These are phyloP conservation scores for Petaurus breviceps DNA, from an alignment of 2,113 vertebrate species.

Conservation along the genomic window DNA sequence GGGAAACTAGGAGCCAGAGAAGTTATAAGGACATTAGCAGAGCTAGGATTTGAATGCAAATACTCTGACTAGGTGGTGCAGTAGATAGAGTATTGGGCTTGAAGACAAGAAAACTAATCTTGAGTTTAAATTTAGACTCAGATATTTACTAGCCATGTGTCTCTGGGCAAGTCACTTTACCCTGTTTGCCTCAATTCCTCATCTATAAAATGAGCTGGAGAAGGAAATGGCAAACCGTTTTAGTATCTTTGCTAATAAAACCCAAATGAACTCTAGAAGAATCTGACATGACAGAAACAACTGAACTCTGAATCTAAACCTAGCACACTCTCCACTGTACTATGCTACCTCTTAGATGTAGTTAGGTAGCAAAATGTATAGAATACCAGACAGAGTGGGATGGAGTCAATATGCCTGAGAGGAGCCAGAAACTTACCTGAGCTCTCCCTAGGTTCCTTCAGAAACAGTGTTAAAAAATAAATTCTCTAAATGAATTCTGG, in stretches of 20 bases:
- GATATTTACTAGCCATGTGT: neutral
- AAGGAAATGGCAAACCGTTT: neutral
- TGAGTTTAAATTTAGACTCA: neutral
- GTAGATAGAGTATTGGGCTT: rapidly evolving
- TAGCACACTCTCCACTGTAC: neutral
- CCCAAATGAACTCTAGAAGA: too few relatives aligned
- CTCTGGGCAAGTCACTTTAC: neutral
- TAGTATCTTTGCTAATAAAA: neutral
- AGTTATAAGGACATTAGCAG: too few relatives aligned
- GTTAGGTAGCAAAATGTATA: neutral
- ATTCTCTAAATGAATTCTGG: too few relatives aligned
- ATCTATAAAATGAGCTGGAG: rapidly evolving
- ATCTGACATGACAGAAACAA: neutral
- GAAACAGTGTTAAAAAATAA: too few relatives aligned
- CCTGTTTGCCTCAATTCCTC: neutral
- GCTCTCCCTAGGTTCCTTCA: too few relatives aligned
- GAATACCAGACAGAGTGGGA: neutral
- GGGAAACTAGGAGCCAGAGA: neutral
- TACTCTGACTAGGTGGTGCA: neutral
- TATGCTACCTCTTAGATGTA: neutral
- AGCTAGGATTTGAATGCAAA: neutral
- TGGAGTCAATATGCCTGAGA: too few relatives aligned
- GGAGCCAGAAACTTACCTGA: too few relatives aligned
- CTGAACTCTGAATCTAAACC: neutral
- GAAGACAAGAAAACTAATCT: too few relatives aligned